Percentiles rank a stretch among this genome's conserved stretches.
Conservation (phyloP, 2,797 vertebrate genomes). For the Brachymystax lenok region DNA sequence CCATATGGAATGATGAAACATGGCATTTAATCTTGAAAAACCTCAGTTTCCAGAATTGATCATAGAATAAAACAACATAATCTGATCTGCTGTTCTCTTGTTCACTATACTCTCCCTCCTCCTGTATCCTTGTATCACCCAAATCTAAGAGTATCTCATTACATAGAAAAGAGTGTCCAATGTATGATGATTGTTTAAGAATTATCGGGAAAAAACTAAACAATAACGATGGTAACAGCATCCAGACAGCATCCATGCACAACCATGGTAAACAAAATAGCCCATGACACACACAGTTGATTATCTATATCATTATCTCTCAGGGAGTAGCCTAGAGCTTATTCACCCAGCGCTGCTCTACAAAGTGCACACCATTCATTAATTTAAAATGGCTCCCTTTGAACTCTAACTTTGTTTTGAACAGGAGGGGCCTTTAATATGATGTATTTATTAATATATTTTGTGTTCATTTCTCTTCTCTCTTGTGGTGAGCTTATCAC, state of each 20-base stretch:
- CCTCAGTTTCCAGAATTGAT: neutral
- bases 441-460: constrained; percentile 4
- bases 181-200: neutral
- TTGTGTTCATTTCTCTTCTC: neutral
- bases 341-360: no score
- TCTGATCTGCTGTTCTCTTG: neutral
- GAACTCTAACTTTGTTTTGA: neutral
- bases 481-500: neutral
- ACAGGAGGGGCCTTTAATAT: neutral
- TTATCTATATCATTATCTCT: no score
- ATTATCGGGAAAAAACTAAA: neutral
- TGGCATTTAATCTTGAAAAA: neutral
- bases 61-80: neutral
- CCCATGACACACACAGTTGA: no score
- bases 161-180: constrained; percentile 1
- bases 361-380: neutral
- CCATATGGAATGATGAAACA: neutral
- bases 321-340: no score
- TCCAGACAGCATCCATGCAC: neutral
- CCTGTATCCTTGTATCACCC: neutral
- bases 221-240: neutral
- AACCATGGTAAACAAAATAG: neutral
- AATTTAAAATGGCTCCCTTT: neutral
- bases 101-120: neutral
- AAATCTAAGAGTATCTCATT: constrained; percentile 9